Conservation (phyloP, 2,888 invertebrate genomes). For the Pterobdella sp. region DNA sequence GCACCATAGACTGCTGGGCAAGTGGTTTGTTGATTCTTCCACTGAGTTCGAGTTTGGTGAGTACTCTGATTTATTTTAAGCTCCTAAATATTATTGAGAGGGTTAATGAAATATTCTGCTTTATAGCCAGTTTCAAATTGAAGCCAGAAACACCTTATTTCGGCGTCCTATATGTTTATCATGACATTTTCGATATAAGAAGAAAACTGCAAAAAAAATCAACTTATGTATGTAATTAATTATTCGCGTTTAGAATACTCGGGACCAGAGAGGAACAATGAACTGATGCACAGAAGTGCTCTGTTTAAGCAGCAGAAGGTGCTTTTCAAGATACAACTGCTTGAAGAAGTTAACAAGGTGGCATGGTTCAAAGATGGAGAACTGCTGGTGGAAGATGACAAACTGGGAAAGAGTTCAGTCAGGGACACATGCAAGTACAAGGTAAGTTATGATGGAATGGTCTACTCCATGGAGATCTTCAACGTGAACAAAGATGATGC, state of each 20-base stretch:
- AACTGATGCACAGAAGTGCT: not conserved
- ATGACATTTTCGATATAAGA: no score
- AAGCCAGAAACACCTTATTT: no score
- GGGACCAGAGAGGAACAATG: not conserved
- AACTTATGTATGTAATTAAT: no score
- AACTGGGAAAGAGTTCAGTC: not conserved
- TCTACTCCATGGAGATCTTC: not conserved
- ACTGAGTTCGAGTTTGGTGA: constrained; percentile 18
- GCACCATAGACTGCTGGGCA: not conserved
- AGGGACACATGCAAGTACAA: not conserved
- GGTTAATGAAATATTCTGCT: no score
- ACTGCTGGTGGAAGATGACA: not conserved
- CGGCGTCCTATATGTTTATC: no score
- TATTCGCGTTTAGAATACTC: not conserved
- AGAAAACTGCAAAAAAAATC: no score
- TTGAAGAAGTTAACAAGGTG: not conserved
- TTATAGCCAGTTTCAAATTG: no score
- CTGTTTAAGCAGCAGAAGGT: constrained; percentile 9
- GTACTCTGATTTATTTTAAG: no score
- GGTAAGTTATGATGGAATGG: not conserved
- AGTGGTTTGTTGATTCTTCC: constrained; percentile 11
- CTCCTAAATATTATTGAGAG: no score
- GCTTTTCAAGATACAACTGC: not conserved
- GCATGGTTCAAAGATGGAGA: constrained; percentile 23
- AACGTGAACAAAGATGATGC: constrained; percentile 11